Evolutionary conservation across 2,888 invertebrate species (phyloP).

Genomic region (Dendrolimus houi): DNA sequence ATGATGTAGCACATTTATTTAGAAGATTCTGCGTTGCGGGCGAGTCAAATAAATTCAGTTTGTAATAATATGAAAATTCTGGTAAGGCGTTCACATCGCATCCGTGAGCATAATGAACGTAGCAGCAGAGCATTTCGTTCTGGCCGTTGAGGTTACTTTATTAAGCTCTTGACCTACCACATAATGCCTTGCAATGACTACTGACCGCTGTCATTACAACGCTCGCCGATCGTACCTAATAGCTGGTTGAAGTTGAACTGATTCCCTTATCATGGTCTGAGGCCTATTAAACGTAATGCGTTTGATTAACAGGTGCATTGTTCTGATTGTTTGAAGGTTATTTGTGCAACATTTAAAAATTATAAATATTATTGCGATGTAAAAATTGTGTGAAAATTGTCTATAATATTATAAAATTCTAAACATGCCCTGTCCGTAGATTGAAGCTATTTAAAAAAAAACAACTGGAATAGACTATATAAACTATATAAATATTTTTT

Average conservation of each 20-base stretch:
- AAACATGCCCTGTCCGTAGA: no score
- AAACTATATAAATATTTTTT: no score
- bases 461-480: no score
- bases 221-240: neutral
- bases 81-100: no score
- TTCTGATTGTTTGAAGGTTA: neutral
- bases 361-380: no score
- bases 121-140: constrained; percentile 13
- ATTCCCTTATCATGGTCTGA: neutral
- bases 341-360: neutral
- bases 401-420: no score
- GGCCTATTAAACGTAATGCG: neutral
- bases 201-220: neutral
- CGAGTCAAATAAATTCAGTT: no score
- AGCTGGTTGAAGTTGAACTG: neutral
- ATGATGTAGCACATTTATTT: no score
- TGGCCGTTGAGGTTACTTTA: constrained; percentile 5
- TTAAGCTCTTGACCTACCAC: neutral
- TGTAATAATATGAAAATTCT: no score
- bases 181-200: neutral
- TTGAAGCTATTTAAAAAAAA: no score
- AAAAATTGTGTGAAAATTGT: no score
- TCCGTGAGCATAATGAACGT: neutral
- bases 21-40: no score
- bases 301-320: neutral